Evolutionary conservation across 92 coral and sea anemone genomes (phyloP), one percentile per base, ranked within the genome.

Genomic region (Epizoanthus stellaris): DNA sequence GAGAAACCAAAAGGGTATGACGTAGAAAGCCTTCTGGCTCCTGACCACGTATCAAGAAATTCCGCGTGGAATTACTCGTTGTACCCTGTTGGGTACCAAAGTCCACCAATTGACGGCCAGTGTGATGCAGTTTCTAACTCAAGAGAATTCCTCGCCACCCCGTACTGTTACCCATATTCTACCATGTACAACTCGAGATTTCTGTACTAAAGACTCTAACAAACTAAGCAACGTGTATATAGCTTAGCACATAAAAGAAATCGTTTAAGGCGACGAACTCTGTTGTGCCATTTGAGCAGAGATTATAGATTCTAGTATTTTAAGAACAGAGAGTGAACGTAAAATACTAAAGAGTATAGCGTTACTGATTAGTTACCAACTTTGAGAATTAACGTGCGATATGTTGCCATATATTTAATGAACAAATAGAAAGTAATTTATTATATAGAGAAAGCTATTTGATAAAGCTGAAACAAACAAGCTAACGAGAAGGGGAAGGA

Each of bases 401-500:
- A 62, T 21, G 53, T 63, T 79, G 20, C 59, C 54, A 20, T 34
- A 62, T 79, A 79, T 77, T 62, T 79, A 36, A 62, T 2, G 34
- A 12, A 79, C 34, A 59, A 5, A 70, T 49, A 76, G 82, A 76
- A 76, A 59, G 67, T 17, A 59, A 76, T 60, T 76, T 79, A 79
- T 79, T 61, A 60, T 43, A 62, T 43, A 43, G 58, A 63, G 58
- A 79, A 76, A 79, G 20, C 83, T 79, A 63, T 79, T 79, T 63
- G 72, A 63, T 34, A 45, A 63, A 79, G 39, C 70, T 79, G 83
- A 79, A 79, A 79, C 71, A 79, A 63, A 79, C 83, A 79, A 77
- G 67, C 19, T 62, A 63, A 79, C 71, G 72, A 79, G 83, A 79
- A 40, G 20, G n/a, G 83, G 83, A 79, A 79, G 69, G 62, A 8